These are phyloP conservation scores for Eulithis testata DNA, from an alignment of 2,888 invertebrate genomes.

Conservation along the genomic window DNA sequence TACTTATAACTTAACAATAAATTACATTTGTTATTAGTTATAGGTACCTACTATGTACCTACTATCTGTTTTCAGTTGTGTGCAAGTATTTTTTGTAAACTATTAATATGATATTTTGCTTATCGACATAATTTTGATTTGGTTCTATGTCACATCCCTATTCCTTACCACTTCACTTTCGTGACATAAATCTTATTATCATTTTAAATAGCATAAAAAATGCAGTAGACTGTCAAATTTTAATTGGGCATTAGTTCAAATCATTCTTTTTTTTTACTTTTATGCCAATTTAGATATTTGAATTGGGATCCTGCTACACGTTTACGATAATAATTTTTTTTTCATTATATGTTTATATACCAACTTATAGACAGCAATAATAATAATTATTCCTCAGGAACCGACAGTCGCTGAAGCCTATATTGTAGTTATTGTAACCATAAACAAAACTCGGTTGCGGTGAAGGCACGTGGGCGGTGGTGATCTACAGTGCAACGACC, in stretches of 20 bases:
- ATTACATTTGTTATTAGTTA: too few species aligned
- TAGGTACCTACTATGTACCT: too few species aligned
- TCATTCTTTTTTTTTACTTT: not conserved
- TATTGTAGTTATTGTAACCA: conserved; percentile 56
- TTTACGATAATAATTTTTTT: too few species aligned
- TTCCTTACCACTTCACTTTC: conserved; percentile 4
- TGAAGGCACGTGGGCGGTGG: conserved; percentile 70
- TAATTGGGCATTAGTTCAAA: not conserved
- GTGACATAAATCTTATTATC: conserved; percentile 8
- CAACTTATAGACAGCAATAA: too few species aligned
- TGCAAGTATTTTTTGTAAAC: not conserved
- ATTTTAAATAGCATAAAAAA: conserved; percentile 1
- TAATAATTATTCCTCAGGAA: conserved; percentile 9
- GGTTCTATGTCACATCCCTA: conserved; percentile 7
- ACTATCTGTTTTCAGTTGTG: too few species aligned
- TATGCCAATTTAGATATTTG: too few species aligned
- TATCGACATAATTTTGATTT: not conserved
- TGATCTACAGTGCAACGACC: conserved; percentile 69
- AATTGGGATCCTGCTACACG: too few species aligned
- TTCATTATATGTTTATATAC: too few species aligned
- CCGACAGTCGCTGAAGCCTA: conserved; percentile 31
- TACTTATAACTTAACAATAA: too few species aligned
- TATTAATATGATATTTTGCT: not conserved
- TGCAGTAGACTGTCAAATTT: not conserved
- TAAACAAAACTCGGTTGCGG: conserved; percentile 69